phyloP scores from a whole-genome alignment of 2,113 vertebrate species.

The Mus pahari region DNA sequence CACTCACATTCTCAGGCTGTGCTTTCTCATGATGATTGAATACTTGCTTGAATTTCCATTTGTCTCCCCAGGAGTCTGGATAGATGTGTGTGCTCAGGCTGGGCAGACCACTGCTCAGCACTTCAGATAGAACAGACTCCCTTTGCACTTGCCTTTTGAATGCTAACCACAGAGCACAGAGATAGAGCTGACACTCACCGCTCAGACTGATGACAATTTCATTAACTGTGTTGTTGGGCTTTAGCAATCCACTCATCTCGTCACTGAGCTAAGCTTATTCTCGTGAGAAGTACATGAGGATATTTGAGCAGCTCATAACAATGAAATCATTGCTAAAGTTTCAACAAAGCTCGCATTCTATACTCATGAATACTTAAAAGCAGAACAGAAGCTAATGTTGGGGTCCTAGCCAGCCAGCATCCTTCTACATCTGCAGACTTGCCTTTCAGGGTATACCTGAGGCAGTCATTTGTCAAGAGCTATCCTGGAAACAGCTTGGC shows the following conservation, averaged over 20 bases:
- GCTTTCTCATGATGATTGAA: constrained; percentile 34
- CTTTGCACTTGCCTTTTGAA: constrained; percentile 53
- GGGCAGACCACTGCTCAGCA: constrained; percentile 34
- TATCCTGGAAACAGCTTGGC: constrained; percentile 62
- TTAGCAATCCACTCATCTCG: constrained; percentile 72
- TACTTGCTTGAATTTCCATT: constrained; percentile 55
- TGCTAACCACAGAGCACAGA: constrained; percentile 33
- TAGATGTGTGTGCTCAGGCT: constrained; percentile 31
- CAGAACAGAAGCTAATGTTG: constrained; percentile 77
- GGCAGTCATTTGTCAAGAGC: constrained; percentile 28
- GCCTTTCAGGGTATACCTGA: constrained; percentile 72
- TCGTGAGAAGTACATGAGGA: constrained; percentile 85
- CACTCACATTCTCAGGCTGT: not conserved
- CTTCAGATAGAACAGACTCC: constrained; percentile 35
- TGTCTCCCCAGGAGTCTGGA: constrained; percentile 29
- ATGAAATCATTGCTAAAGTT: constrained; percentile 86
- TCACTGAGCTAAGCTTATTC: constrained; percentile 86
- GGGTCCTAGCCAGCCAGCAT: not conserved
- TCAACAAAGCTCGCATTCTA: constrained; percentile 85
- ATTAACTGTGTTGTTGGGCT: constrained; percentile 84
- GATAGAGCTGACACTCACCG: constrained; percentile 73
- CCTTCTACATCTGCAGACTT: constrained; percentile 60
- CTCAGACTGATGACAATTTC: constrained; percentile 80
- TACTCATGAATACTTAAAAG: constrained; percentile 85
- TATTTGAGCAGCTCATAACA: constrained; percentile 86